Conservation (phyloP, 2,888 invertebrate species). For the Julus scanicus region DNA sequence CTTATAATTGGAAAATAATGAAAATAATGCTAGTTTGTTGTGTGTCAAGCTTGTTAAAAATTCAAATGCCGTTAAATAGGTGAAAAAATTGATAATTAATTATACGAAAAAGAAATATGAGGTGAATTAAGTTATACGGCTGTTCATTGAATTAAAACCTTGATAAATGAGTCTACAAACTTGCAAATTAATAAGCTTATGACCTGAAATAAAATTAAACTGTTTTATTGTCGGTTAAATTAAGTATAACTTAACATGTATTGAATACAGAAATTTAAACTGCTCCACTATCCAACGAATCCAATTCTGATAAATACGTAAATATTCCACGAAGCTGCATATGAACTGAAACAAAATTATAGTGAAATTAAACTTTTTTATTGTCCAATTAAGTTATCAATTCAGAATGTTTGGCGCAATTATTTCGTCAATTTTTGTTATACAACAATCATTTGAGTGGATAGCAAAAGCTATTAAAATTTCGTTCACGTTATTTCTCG, state of each 20-base stretch:
- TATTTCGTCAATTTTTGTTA: background rate
- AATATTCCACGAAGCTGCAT: background rate
- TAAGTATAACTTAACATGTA: too few species aligned
- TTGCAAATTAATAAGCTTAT: background rate
- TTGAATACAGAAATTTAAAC: too few species aligned
- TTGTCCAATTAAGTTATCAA: background rate
- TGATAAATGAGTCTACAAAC: background rate
- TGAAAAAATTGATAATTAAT: background rate
- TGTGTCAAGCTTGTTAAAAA: background rate
- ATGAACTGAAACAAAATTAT: background rate
- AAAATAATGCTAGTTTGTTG: too few species aligned
- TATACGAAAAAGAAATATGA: background rate
- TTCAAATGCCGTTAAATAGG: background rate
- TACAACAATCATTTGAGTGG: background rate
- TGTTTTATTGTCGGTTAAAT: too few species aligned
- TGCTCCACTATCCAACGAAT: too few species aligned
- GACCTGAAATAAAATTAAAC: too few species aligned
- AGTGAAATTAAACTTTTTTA: background rate
- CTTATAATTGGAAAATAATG: too few species aligned
- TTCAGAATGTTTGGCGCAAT: background rate
- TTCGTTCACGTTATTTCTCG: background rate
- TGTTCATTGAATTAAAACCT: background rate
- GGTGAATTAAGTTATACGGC: background rate
- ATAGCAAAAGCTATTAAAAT: background rate
- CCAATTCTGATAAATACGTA: too few species aligned